Base-by-base conservation (phyloP, 2,797 vertebrate genomes). In the Momotus momota region DNA sequence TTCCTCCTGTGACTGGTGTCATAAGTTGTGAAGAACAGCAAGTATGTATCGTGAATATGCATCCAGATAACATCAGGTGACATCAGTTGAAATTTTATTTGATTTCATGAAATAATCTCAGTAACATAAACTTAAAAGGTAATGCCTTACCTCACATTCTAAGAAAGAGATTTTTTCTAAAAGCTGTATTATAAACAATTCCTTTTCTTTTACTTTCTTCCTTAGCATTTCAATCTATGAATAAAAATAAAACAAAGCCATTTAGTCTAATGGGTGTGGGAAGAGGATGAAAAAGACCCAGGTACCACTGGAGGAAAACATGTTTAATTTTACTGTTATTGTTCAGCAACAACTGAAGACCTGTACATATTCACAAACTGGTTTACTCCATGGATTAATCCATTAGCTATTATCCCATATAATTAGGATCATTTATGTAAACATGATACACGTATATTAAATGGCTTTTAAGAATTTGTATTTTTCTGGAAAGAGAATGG, bases 151-250 rank as follows among this genome's bases (percentile, higher is more conserved):
- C 99, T 99, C 99, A 96, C 99, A 99, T 98, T 99, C 99, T 94
- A 99, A 98, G 75, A 99, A 99, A 14, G 99, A 99, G 27, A 99
- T 99, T 96, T 99, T 99, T 97, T 99, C 99, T 97, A 99, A 98
- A 84, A 99, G 98, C 94, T 99, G 99, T 18, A 99, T 96, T 96
- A 99, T 99, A 96, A 99, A 99, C 97, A 99, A 98, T 74, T 99
- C 99, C 96, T 99, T 99, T 98, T 99, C 98, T 73, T 99, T 99
- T 35, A 99, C 98, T 95, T 99, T 99, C 95, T 98, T 98, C 96
- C 98, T 98, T 80, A 99, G 98, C 16, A 98, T 97, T 97, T 99
- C 98, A 96, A 99, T 99, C 99, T 99, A 95, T 79, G 96, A 91
- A 93, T 60, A 97, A 95, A 95, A 90, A 94, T 61, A 95, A 66